Percentiles rank a stretch among this genome's conserved stretches.
These are phyloP conservation scores for Drosophila oshimai DNA, from an alignment of 1,140 invertebrate genomes.

Conservation along the genomic window DNA sequence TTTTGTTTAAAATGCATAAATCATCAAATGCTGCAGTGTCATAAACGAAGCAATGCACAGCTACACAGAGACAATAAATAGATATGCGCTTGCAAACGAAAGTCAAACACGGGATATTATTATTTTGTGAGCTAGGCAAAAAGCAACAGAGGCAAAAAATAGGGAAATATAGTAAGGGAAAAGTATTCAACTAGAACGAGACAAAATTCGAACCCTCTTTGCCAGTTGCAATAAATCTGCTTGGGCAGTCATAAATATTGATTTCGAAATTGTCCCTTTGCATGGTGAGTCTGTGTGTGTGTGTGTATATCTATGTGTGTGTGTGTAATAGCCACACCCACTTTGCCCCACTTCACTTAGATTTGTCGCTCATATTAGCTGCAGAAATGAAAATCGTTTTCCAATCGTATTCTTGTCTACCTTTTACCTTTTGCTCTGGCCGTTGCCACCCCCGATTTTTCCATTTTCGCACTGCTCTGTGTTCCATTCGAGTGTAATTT, in stretches of 20 bases:
- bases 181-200: conserved; percentile 39
- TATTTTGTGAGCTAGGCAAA: conserved; percentile 76
- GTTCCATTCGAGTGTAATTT: conserved; percentile 60
- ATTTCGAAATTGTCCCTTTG: conserved; percentile 72
- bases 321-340: conserved; percentile 10
- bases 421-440: conserved; percentile 64
- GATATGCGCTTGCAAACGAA: conserved; percentile 33
- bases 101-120: conserved; percentile 73
- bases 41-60: conserved; percentile 62
- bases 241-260: conserved; percentile 78
- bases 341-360: conserved; percentile 43
- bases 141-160: conserved; percentile 26
- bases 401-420: conserved; percentile 76
- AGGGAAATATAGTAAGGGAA: background rate
- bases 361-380: conserved; percentile 81
- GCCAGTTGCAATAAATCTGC: conserved; percentile 73
- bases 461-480: conserved; percentile 20
- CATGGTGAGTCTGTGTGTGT: conserved; percentile 23
- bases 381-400: conserved; percentile 81
- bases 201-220: conserved; percentile 24
- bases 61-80: conserved; percentile 44
- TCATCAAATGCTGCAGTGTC: conserved; percentile 72
- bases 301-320: background rate
- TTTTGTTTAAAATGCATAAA: conserved; percentile 77
- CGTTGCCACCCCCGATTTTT: conserved; percentile 19